These are phyloP conservation scores for Brachylomia viminalis DNA, from an alignment of 2,888 invertebrate genomes.

Conservation along the genomic window DNA sequence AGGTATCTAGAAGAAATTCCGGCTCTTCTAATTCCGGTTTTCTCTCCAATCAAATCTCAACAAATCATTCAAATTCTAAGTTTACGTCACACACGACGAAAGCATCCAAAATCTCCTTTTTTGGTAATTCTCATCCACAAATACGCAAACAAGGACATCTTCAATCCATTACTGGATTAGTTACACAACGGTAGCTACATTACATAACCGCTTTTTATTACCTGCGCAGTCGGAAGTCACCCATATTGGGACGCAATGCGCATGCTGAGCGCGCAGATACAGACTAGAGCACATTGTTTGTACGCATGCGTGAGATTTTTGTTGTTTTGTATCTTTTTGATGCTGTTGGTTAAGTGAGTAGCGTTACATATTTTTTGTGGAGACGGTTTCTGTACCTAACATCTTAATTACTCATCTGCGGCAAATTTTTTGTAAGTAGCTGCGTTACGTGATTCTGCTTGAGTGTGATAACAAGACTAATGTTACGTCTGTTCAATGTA, in stretches of 20 bases:
- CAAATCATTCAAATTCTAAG: neutral
- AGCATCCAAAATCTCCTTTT: neutral
- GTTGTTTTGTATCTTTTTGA: conserved; percentile 16
- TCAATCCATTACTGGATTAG: conserved; percentile 31
- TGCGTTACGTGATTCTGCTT: neutral
- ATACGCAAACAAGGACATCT: conserved; percentile 37
- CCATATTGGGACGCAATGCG: conserved; percentile 52
- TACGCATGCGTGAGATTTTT: conserved; percentile 44
- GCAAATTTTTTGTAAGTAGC: too few relatives aligned
- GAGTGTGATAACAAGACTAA: neutral
- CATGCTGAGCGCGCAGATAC: conserved; percentile 40
- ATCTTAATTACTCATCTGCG: neutral
- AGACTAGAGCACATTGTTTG: conserved; percentile 43
- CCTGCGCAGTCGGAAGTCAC: conserved; percentile 59
- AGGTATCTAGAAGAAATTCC: neutral
- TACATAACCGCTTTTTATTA: conserved; percentile 49
- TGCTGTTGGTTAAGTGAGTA: conserved; percentile 7
- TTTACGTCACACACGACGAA: neutral
- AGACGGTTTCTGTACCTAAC: neutral
- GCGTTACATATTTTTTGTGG: neutral
- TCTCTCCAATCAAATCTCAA: neutral
- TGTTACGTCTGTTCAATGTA: neutral
- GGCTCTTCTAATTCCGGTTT: neutral
- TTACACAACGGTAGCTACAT: conserved; percentile 39
- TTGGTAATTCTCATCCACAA: neutral